Evolutionary conservation across 2,797 vertebrate species (phyloP), one percentile per base, ranked within the genome.

Genomic region (Odontamblyopus lacepedii): DNA sequence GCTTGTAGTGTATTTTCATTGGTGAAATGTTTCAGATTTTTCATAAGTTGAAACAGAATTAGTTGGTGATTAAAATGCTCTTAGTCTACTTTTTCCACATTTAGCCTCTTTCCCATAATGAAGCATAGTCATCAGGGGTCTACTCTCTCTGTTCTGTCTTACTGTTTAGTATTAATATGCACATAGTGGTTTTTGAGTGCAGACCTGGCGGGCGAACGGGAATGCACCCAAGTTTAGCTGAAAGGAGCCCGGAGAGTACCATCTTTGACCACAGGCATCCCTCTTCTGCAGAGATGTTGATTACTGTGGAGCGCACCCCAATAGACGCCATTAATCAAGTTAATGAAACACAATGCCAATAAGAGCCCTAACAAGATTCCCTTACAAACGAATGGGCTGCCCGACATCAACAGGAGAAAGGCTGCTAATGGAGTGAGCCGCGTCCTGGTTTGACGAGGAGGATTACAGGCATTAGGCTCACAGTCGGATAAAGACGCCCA

Each of bases 291-390:
- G 85, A 88, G 86, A 90, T 82, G 87, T 90, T 91, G 84, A 93
- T 91, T 88, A 89, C 79, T 84, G 78, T 82, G 78, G 81, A 87
- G 82, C 84, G 63, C 71, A 81, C 77, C 90, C 83, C 86, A 82
- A 83, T 86, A 90, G 87, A 87, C 76, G 85, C 80, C 86, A 91
- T 92, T 91, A 91, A 92, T 93, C 91, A 92, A 90, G 84, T 88
- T 92, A 92, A 92, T 90, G 89, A 92, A 91, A 92, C 83, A 84
- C 85, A 87, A 84, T 89, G 91, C 92, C 91, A 88, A 91, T 92
- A 89, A 86, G 78, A 81, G 69, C 73, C 81, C 86, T 89, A 91
- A 90, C 84, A 86, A 92, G 88, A 88, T 88, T 79, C 78, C 83
- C 75, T 76, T 60, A 78, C 85, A 86, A 86, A 88, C 71, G 79